Conservation (phyloP, 2,113 vertebrate species). For the Leucopsar rothschildi region DNA sequence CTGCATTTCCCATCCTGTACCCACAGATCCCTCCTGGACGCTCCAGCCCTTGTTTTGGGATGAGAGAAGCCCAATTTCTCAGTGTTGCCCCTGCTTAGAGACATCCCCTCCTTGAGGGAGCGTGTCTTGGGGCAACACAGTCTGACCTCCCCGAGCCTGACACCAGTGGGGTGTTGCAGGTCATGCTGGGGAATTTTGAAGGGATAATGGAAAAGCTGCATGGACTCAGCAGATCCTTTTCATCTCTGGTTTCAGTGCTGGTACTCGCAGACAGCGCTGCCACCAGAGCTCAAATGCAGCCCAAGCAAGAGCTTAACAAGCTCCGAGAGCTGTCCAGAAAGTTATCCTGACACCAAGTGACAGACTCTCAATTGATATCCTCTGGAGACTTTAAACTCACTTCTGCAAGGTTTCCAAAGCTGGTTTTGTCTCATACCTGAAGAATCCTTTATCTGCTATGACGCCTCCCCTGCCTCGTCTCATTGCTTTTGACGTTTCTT, state of each 20-base stretch:
- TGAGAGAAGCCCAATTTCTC: background rate
- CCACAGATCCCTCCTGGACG: background rate
- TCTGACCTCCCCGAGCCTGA: accelerated
- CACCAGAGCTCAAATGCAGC: slow-evolving; percentile 35
- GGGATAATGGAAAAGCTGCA: background rate
- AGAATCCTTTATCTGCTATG: slow-evolving; percentile 50
- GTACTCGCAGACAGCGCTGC: background rate
- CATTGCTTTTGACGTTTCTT: slow-evolving; percentile 55
- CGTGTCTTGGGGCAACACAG: accelerated
- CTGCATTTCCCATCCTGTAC: accelerated
- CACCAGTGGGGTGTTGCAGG: accelerated
- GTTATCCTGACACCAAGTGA: slow-evolving; percentile 70
- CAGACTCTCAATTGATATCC: slow-evolving; percentile 67
- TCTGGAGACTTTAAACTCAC: slow-evolving; percentile 61
- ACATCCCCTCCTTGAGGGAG: background rate
- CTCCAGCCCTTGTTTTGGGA: background rate
- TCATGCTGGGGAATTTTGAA: accelerated
- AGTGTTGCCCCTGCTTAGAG: background rate
- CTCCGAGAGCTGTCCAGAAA: slow-evolving; percentile 63
- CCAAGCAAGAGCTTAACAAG: slow-evolving; percentile 55
- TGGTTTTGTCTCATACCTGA: slow-evolving; percentile 60
- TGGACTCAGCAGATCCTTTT: background rate
- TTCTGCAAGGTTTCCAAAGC: slow-evolving; percentile 60
- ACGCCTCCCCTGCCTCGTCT: slow-evolving; percentile 37
- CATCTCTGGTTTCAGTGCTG: background rate